Conservation (phyloP, 2,888 invertebrate species). For the Bembecia ichneumoniformis region DNA sequence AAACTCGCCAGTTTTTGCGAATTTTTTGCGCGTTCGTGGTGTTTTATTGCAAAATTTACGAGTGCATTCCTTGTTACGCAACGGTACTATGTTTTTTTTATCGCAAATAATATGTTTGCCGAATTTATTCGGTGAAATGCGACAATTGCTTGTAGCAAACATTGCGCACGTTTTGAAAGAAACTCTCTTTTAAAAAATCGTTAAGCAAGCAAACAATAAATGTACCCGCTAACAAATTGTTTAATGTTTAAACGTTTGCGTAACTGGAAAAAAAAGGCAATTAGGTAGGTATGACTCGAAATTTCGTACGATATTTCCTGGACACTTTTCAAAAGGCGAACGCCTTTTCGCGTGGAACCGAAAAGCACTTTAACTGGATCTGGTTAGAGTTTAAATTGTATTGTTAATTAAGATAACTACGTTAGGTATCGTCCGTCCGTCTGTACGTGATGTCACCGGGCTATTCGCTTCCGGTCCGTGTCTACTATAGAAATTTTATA, state of each 20-base stretch:
- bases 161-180: neutral
- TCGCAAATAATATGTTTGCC: conserved; percentile 29
- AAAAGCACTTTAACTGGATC: neutral
- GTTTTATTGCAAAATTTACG: conserved; percentile 49
- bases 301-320: neutral
- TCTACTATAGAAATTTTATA: conserved; percentile 9
- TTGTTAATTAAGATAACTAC: neutral
- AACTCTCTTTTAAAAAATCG: neutral
- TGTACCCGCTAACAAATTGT: neutral
- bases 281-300: neutral
- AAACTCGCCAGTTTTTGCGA: conserved; percentile 34
- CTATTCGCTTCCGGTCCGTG: conserved; percentile 22
- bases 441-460: conserved; percentile 28
- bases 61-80: conserved; percentile 38
- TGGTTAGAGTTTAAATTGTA: neutral
- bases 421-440: neutral
- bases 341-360: neutral
- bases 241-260: neutral
- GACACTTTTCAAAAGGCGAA: neutral
- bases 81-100: conserved; percentile 36
- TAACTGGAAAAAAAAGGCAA: neutral
- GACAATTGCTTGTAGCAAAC: conserved; percentile 1
- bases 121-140: neutral
- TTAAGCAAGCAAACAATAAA: neutral
- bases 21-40: conserved; percentile 33